Evolutionary conservation across 2,888 invertebrate species (phyloP), one percentile per base, ranked within the genome.

Genomic region (Nomada ruficornis): DNA sequence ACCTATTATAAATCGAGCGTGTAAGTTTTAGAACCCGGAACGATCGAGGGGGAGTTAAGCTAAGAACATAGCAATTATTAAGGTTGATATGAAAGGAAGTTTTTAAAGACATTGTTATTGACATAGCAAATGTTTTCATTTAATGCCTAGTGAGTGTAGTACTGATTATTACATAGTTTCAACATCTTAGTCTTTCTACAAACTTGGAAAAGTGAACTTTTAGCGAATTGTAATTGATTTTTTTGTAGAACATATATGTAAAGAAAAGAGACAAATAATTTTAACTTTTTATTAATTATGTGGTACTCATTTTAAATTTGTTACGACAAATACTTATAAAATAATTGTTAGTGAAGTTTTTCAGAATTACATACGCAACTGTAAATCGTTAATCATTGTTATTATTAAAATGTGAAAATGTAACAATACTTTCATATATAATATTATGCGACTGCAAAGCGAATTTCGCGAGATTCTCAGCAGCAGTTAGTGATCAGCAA

Each of bases 281-380:
- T 44, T 44, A 52, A 20, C n/a, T 52, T 18, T 57, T 15, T 52
- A 63, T 57, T 50, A 78, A 69, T 36, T 47, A 50, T 67, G 2
- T 23, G 23, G 47, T 29, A 68, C 11, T 67, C 23, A 44, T 18
- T 23, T 9, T 44, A 60, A 44, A 62, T 63, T 71, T 50, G 15
- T 36, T 26, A 50, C 13, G 50, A 57, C 18, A 23, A 23, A 63
- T 50, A 63, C 13, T 47, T 59, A 47, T 13, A 59, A n/a, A 59
- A 57, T 20, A 4, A 55, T 77, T 69, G n/a, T 42, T 20, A 59
- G 36, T 42, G 20, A 54, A 47, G 29, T 36, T 2, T 36, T 68
- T 10, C 1, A 13, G 52, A 50, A 42, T 26, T 36, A 13, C 36
- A 11, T 69, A 52, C 69, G 15, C 10, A 60, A 42, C 42, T 50